A percentile compares a stretch with the other conserved stretches of the same genome.
These are phyloP conservation scores for Drosophila nigrodunni DNA, from an alignment of 1,140 invertebrate genomes.

Conservation along the genomic window DNA sequence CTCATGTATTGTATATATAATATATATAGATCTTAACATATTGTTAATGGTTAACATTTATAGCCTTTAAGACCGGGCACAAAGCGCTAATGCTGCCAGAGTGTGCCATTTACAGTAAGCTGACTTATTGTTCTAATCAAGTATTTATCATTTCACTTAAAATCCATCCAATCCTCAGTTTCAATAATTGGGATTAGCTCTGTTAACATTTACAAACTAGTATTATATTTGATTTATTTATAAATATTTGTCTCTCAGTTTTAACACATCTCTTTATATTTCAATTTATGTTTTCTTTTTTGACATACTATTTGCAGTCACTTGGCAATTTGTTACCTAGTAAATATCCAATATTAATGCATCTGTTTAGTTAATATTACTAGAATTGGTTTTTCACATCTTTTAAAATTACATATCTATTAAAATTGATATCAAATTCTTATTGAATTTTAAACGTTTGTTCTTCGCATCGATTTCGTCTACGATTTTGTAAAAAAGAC, in stretches of 20 bases:
- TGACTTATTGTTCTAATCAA: constrained; percentile 59
- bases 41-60: constrained; percentile 81
- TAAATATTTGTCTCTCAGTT: constrained; percentile 54
- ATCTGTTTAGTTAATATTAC: constrained; percentile 44
- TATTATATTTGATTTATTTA: constrained; percentile 59
- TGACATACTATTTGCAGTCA: constrained; percentile 66
- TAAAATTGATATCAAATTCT: constrained; percentile 74
- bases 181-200: background rate
- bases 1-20: constrained; percentile 65
- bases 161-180: constrained; percentile 22
- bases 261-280: constrained; percentile 32
- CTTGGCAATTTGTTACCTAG: constrained; percentile 62
- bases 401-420: constrained; percentile 61
- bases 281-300: constrained; percentile 36
- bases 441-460: constrained; percentile 57
- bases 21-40: constrained; percentile 36
- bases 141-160: constrained; percentile 44
- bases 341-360: constrained; percentile 51
- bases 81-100: constrained; percentile 23
- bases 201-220: constrained; percentile 47
- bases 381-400: constrained; percentile 39
- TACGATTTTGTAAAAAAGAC: constrained; percentile 57
- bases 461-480: constrained; percentile 35
- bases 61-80: constrained; percentile 71
- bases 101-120: constrained; percentile 62